Evolutionary conservation across 2,113 vertebrate species (phyloP), one percentile per base, ranked within the genome.

Genomic region (Oryzias melastigma): DNA sequence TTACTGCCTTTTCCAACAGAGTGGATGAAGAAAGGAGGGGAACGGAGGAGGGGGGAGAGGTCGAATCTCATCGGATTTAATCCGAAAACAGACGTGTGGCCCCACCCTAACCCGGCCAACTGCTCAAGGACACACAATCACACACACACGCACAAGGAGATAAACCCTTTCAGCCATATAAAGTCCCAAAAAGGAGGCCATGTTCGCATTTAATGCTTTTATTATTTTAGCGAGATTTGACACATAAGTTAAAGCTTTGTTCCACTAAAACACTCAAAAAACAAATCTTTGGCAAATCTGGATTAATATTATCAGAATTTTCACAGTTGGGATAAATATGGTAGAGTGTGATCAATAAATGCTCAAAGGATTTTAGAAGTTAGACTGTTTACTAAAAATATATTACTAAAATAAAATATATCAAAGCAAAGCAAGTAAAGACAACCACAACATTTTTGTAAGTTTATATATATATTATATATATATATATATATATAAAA

Each of bases 21-120:
- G 53, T 22, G 60, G 71, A 71, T 68, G 48, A 61, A 72, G 61
- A 55, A 49, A 42, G 64, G 53, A 66, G 48, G 44, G 16, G 52
- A 61, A 22, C 50, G 1, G 41, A 45, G 57, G 49, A 58, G 62
- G 70, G 66, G 62, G 15, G 35, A 2, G 8, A 66, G 65, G 56
- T 68, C 2, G 13, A 54, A 62, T 79, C 57, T 75, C 66, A 73
- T 73, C 43, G 40, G 51, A 19, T 68, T 80, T 65, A 75, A 74
- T 68, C 63, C 53, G 47, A 68, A 71, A 18, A 62, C 76, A 73
- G 73, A 79, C 64, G 3, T 58, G 27, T 41, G 43, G 15, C 61
- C 35, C 46, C 27, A 43, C 43, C 42, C 10, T 7, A 40, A 50
- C 47, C 58, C 18, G 3, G 0, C 68, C 54, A 70, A 65, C 69